Conservation (phyloP, 2,888 invertebrate species). For the Rhagonycha lutea region DNA sequence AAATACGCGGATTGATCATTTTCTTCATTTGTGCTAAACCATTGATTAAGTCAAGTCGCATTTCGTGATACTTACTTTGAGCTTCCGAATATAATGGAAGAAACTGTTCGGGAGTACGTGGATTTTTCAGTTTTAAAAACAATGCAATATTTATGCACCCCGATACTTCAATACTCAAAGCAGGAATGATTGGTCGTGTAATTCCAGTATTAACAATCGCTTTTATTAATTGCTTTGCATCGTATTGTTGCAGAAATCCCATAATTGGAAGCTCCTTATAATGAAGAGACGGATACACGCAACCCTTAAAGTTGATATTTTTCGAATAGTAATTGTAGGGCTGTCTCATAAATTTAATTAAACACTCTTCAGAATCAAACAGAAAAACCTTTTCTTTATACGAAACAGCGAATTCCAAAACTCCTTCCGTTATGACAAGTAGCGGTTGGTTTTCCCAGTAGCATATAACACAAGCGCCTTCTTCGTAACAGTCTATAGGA, state of each 20-base stretch:
- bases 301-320: constrained; percentile 50
- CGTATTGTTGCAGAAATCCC: constrained; percentile 66
- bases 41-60: constrained; percentile 40
- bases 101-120: constrained; percentile 44
- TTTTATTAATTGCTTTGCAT: constrained; percentile 59
- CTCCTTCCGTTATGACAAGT: constrained; percentile 56
- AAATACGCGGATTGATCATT: constrained; percentile 61
- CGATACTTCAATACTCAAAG: constrained; percentile 57
- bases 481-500: constrained; percentile 53
- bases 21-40: constrained; percentile 55
- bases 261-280: constrained; percentile 60
- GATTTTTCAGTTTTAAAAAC: constrained; percentile 61
- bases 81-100: constrained; percentile 53
- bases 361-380: constrained; percentile 60
- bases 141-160: constrained; percentile 62
- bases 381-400: constrained; percentile 61
- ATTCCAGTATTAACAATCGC: constrained; percentile 60
- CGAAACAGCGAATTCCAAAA: constrained; percentile 54
- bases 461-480: constrained; percentile 66
- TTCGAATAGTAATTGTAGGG: constrained; percentile 59
- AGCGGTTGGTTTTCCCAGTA: constrained; percentile 61
- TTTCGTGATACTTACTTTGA: constrained; percentile 50
- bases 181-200: constrained; percentile 65
- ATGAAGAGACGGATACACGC: constrained; percentile 53
- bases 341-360: constrained; percentile 58